Conservation (phyloP, 1,140 invertebrate species). For the Lepidotrigona ventralis region DNA sequence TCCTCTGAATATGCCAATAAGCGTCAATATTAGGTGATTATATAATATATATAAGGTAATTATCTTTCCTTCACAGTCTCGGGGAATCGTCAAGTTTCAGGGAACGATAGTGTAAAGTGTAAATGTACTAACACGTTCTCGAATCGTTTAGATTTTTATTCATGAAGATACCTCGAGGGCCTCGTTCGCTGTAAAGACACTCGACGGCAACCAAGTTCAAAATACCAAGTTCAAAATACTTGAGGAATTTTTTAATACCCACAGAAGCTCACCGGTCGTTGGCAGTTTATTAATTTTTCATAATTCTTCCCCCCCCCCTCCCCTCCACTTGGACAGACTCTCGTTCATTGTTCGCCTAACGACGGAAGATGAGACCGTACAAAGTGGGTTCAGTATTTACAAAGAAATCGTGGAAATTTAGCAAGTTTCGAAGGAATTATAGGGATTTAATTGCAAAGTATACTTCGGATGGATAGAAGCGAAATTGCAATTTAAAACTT, state of each 20-base stretch:
- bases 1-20: no score
- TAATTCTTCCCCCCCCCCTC: background rate
- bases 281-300: background rate
- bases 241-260: background rate
- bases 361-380: background rate
- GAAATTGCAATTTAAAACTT: background rate
- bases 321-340: background rate
- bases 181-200: background rate
- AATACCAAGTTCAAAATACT: constrained; percentile 1
- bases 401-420: no score
- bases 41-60: no score
- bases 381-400: background rate
- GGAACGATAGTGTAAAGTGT: background rate
- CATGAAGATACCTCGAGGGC: background rate
- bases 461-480: background rate
- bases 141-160: constrained; percentile 9
- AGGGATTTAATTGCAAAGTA: background rate
- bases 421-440: background rate
- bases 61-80: background rate
- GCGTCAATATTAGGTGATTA: background rate
- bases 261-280: no score
- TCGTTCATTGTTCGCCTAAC: background rate
- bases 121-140: background rate
- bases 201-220: background rate
- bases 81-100: background rate